Conservation (phyloP, 2,888 invertebrate genomes). For the Himalopsyche anomala region DNA sequence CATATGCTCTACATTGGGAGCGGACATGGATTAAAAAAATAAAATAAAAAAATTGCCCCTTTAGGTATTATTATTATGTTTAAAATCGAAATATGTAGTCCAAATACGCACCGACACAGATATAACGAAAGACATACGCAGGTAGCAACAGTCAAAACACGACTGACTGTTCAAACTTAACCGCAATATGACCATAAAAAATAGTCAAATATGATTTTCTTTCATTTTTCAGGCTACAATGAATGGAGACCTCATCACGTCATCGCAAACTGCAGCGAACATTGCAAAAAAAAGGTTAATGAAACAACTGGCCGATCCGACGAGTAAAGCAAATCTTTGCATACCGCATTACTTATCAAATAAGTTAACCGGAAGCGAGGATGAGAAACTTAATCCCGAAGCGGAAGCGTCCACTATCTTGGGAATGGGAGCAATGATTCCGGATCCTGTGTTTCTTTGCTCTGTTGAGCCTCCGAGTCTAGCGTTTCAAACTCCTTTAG, state of each 20-base stretch:
- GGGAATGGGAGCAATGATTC: slow-evolving; percentile 81
- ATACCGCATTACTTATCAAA: slow-evolving; percentile 59
- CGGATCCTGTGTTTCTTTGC: slow-evolving; percentile 98
- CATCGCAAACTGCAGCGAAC: slow-evolving; percentile 76
- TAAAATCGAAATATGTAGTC: too few species aligned
- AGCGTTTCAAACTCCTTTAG: slow-evolving; percentile 84
- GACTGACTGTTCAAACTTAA: too few species aligned
- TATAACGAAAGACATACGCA: too few species aligned
- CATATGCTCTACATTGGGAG: too few species aligned
- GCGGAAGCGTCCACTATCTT: slow-evolving; percentile 68
- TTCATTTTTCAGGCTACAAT: slow-evolving; percentile 76
- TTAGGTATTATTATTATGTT: too few species aligned
- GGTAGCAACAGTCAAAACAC: too few species aligned
- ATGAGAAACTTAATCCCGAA: slow-evolving; percentile 67
- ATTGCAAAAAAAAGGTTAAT: slow-evolving; percentile 77
- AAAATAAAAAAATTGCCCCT: too few species aligned
- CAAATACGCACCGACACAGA: too few species aligned
- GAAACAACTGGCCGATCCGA: slow-evolving; percentile 67
- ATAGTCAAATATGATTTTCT: too few species aligned
- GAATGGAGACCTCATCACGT: slow-evolving; percentile 86
- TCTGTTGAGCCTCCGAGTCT: slow-evolving; percentile 94
- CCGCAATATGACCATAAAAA: too few species aligned
- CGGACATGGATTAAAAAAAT: too few species aligned
- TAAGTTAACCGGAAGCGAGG: slow-evolving; percentile 46
- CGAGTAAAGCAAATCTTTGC: slow-evolving; percentile 27